Evolutionary conservation across 2,113 vertebrate genomes (phyloP).

Genomic region (Eurypyga helias): DNA sequence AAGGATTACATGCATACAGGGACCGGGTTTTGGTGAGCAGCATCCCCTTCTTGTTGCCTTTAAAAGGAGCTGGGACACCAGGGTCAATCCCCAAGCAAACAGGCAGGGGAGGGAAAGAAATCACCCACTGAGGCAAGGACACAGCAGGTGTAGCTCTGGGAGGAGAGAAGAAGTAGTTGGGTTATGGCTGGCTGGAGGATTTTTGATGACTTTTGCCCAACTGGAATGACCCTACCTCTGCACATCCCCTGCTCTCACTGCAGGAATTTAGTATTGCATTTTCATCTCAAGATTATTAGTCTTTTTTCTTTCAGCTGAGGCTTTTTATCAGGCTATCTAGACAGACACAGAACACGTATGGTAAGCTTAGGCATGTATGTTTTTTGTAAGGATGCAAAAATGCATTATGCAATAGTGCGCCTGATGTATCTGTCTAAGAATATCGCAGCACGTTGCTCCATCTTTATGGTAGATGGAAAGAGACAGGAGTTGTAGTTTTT

Average conservation of each 20-base stretch:
- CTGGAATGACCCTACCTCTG: not conserved
- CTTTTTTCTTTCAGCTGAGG: not conserved
- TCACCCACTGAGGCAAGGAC: not conserved
- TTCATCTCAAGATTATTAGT: not conserved
- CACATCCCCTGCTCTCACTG: not conserved
- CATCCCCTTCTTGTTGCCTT: not conserved
- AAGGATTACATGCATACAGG: not conserved
- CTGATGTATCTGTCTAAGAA: not conserved
- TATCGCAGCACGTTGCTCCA: not conserved
- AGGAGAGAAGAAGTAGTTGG: not conserved
- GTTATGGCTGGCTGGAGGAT: not conserved
- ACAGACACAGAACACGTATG: not conserved
- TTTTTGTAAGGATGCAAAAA: not conserved
- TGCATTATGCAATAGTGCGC: not conserved
- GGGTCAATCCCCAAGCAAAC: not conserved
- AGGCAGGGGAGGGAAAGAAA: not conserved
- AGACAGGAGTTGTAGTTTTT: not conserved
- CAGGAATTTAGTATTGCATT: not conserved
- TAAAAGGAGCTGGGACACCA: not conserved
- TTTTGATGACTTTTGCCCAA: not conserved
- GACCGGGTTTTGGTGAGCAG: accelerated
- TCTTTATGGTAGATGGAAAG: not conserved
- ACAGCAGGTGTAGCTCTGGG: not conserved
- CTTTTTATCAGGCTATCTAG: not conserved
- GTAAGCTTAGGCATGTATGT: not conserved